Evolutionary conservation across 2,797 vertebrate species (phyloP).

Genomic region (Anguilla pacifica): DNA sequence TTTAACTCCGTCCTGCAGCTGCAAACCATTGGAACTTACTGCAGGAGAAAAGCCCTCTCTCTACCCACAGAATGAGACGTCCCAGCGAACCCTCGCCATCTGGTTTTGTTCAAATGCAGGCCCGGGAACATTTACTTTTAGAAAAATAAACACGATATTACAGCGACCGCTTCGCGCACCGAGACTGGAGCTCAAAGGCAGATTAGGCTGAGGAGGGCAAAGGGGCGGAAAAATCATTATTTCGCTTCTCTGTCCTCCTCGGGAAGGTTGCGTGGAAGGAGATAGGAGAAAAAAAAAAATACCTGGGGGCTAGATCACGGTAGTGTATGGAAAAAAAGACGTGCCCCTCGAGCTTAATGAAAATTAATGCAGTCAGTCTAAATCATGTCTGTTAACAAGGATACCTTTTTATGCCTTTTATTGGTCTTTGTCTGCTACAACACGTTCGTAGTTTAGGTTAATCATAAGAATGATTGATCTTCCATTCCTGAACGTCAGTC

Average conservation of each 20-base stretch:
- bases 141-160: constrained; percentile 69
- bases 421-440: not conserved
- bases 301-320: not conserved
- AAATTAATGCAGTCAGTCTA: not conserved
- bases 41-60: constrained; percentile 19
- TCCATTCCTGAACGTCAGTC: not conserved
- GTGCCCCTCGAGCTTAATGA: not conserved
- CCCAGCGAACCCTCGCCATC: constrained; percentile 54
- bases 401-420: not conserved
- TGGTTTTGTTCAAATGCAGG: constrained; percentile 73
- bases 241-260: constrained; percentile 15
- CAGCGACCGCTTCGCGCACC: constrained; percentile 34
- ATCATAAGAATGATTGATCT: not conserved
- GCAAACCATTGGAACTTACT: constrained; percentile 54
- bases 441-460: not conserved
- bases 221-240: constrained; percentile 12
- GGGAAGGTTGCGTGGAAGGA: not conserved
- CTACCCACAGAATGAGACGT: constrained; percentile 45
- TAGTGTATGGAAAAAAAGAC: not conserved
- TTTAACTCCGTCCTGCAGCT: constrained; percentile 55
- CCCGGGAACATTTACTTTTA: constrained; percentile 70
- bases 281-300: not conserved
- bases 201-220: constrained; percentile 26
- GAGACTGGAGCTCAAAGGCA: constrained; percentile 28
- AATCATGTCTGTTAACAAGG: not conserved